phyloP scores from a whole-genome alignment of 2,888 invertebrate species.

The Criorhina ranunculi region DNA sequence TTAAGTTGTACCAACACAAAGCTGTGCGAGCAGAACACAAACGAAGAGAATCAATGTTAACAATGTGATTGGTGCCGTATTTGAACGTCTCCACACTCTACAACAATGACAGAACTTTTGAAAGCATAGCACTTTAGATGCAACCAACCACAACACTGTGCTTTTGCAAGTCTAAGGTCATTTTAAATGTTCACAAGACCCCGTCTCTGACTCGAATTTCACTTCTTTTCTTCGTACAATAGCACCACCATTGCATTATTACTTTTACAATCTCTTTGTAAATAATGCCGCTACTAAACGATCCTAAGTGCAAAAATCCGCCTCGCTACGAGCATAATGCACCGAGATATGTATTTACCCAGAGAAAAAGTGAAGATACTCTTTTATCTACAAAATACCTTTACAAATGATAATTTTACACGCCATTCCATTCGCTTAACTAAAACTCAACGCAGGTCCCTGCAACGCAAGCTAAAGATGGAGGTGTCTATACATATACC shows the following conservation, averaged over 20 bases:
- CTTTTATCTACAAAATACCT: slow-evolving; percentile 63
- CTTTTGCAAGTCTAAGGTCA: too few relatives aligned
- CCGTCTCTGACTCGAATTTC: background rate
- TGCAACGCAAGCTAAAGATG: slow-evolving; percentile 7
- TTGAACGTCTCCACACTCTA: too few relatives aligned
- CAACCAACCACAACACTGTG: background rate
- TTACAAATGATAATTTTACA: slow-evolving; percentile 69
- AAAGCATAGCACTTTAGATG: background rate
- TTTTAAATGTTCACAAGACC: too few relatives aligned
- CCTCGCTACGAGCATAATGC: slow-evolving; percentile 3
- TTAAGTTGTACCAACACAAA: too few relatives aligned
- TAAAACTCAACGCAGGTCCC: slow-evolving; percentile 13
- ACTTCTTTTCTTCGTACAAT: too few relatives aligned
- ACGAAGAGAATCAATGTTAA: too few relatives aligned
- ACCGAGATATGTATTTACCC: slow-evolving; percentile 5
- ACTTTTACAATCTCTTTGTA: background rate
- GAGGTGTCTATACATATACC: background rate
- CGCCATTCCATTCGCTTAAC: slow-evolving; percentile 36
- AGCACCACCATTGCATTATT: background rate
- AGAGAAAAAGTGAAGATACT: slow-evolving; percentile 14
- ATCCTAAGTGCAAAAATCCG: slow-evolving; percentile 5
- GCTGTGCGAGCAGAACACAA: too few relatives aligned
- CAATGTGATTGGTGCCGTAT: too few relatives aligned
- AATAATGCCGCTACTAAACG: slow-evolving; percentile 4
- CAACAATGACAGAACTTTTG: background rate